Base-by-base conservation (phyloP, 2,888 invertebrate genomes). In the Sinopyrophorus schimmeli region DNA sequence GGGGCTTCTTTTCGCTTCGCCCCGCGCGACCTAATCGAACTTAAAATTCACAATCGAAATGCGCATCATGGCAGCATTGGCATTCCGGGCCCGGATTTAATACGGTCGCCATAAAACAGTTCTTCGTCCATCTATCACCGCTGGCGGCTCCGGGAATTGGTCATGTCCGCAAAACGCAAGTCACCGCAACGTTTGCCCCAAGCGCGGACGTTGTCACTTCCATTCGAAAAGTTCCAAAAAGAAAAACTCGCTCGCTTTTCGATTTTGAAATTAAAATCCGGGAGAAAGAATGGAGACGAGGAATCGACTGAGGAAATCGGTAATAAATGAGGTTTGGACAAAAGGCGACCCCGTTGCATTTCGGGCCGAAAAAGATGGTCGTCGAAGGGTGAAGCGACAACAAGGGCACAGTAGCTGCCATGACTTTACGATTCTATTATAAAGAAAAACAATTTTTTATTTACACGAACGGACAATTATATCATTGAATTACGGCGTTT, bases 391-490 rank as follows among this genome's bases (percentile, higher is more conserved):
- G 37, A 38, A 24, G 16, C 23, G 30, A 12, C 38, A 54, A 53
- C 38, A 28, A 15, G 53, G 50, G 51, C 59, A 58, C 61, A 58
- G 62, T 60, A 63, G 65, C 62, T 54, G 53, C 17, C 60, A 61
- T 70, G 70, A 70, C 70, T 68, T 52, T 62, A 57, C 65, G 46
- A 54, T 35, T 71, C 65, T 59, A 70, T 72, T 71, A 65, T 70
- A 52, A 41, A n/a, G n/a, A 47, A 31, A 52, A 56, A 57, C 58
- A 53, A 46, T 66, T 64, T 70, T 70, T 70, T 70, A 70, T 70
- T 69, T 69, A 71, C 69, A 65, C 65, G 65, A 68, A 64, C 66
- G 70, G 65, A 72, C 71, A 72, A 72, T 72, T 71, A 71, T 71
- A 71, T 71, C 68, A 71, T 69, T 69, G 72, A 73, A 72, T 73